A percentile compares a stretch with the other conserved stretches of the same genome.
Conservation (phyloP, 2,888 invertebrate species). For the Microplitis deprimator region DNA sequence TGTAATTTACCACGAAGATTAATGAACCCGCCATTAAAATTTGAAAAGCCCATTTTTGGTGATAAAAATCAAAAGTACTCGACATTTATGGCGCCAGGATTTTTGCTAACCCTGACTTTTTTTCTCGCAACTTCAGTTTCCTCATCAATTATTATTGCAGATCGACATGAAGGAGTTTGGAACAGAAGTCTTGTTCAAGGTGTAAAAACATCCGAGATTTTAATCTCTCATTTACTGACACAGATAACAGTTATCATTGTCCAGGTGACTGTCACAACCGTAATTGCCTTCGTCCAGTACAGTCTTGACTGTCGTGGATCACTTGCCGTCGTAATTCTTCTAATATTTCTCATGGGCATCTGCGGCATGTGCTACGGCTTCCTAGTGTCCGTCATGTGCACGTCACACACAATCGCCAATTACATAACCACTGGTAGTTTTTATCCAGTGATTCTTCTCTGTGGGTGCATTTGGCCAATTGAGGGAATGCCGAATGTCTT, state of each 20-base stretch:
- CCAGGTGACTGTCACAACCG: constrained; percentile 78
- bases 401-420: constrained; percentile 85
- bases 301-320: constrained; percentile 78
- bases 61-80: constrained; percentile 79
- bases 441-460: constrained; percentile 89
- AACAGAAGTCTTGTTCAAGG: constrained; percentile 88
- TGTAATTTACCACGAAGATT: constrained; percentile 77
- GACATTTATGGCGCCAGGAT: constrained; percentile 88
- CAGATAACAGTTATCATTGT: constrained; percentile 83
- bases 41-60: constrained; percentile 82
- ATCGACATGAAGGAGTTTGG: constrained; percentile 88
- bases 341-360: constrained; percentile 82
- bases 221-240: constrained; percentile 84
- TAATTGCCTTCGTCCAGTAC: constrained; percentile 77
- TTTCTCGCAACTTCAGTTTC: constrained; percentile 89
- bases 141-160: constrained; percentile 85
- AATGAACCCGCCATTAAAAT: constrained; percentile 77
- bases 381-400: constrained; percentile 84
- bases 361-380: constrained; percentile 91
- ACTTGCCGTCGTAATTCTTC: constrained; percentile 74
- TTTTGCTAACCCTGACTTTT: constrained; percentile 88
- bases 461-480: constrained; percentile 82
- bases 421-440: constrained; percentile 90
- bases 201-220: constrained; percentile 85
- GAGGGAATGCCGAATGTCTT: constrained; percentile 79